These are phyloP conservation scores for Mythimna pallens DNA, from an alignment of 2,888 invertebrate genomes.

Conservation along the genomic window DNA sequence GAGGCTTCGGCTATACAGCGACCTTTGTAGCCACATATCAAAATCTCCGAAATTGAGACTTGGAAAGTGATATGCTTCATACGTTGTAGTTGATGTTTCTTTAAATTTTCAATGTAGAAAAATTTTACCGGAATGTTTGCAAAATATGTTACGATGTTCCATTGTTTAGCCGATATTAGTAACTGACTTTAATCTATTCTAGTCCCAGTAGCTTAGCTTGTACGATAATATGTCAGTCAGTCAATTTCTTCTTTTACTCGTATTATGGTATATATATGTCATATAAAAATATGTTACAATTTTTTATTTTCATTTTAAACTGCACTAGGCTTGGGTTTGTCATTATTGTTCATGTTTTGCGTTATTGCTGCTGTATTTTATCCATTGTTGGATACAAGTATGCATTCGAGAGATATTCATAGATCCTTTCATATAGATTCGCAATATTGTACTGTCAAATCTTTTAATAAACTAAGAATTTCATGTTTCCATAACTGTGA, in stretches of 20 bases:
- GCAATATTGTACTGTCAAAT: no score
- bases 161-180: background rate
- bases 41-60: constrained; percentile 54
- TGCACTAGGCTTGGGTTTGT: background rate
- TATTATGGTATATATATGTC: background rate
- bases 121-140: background rate
- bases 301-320: background rate
- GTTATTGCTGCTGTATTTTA: background rate
- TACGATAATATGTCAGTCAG: no score
- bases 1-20: constrained; percentile 61
- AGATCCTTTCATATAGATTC: no score
- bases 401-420: no score
- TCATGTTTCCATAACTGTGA: background rate
- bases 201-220: no score
- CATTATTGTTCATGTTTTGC: background rate
- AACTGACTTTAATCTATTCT: background rate
- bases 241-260: no score
- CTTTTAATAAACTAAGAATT: background rate
- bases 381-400: no score
- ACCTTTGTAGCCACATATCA: constrained; percentile 49
- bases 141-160: background rate
- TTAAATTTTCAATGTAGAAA: background rate
- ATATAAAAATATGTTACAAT: background rate
- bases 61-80: constrained; percentile 22
- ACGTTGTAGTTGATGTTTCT: background rate